Evolutionary conservation across 2,888 invertebrate species (phyloP).

Genomic region (Stenurella melanura): DNA sequence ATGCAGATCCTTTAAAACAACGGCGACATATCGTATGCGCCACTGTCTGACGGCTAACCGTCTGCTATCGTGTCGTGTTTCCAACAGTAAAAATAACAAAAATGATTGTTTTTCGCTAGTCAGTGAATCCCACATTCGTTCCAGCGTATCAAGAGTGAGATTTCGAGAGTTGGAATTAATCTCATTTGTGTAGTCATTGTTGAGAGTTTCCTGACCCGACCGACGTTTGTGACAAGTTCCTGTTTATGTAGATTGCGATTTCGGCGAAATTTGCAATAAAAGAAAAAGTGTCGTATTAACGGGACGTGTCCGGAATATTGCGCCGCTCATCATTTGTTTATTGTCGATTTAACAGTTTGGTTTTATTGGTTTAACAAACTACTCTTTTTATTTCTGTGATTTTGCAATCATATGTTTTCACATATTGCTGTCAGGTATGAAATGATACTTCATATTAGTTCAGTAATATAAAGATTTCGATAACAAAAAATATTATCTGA

Average conservation of each 20-base stretch:
- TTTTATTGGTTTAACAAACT: not conserved
- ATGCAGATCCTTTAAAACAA: not conserved
- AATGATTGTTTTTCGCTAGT: constrained; percentile 12
- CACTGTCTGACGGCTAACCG: constrained; percentile 2
- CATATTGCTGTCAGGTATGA: not conserved
- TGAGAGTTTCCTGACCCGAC: constrained; percentile 46
- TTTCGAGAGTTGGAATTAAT: constrained; percentile 15
- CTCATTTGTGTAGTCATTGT: constrained; percentile 21
- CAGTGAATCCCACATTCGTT: constrained; percentile 18
- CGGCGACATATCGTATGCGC: not conserved
- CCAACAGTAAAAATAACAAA: not conserved
- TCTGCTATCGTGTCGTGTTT: constrained; percentile 1
- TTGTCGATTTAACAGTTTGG: not conserved
- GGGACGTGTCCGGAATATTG: constrained; percentile 4
- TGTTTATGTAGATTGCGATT: constrained; percentile 51
- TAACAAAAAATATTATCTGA: too few species aligned
- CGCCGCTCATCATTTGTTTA: not conserved
- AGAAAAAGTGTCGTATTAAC: constrained; percentile 12
- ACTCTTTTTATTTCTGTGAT: not conserved
- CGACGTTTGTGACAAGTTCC: constrained; percentile 45
- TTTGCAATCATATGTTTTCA: not conserved
- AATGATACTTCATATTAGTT: too few species aligned
- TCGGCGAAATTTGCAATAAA: constrained; percentile 41
- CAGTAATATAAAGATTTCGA: too few species aligned
- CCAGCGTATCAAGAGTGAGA: constrained; percentile 2